Evolutionary conservation across 2,797 vertebrate species (phyloP).

Genomic region (Hippocampus kuda): DNA sequence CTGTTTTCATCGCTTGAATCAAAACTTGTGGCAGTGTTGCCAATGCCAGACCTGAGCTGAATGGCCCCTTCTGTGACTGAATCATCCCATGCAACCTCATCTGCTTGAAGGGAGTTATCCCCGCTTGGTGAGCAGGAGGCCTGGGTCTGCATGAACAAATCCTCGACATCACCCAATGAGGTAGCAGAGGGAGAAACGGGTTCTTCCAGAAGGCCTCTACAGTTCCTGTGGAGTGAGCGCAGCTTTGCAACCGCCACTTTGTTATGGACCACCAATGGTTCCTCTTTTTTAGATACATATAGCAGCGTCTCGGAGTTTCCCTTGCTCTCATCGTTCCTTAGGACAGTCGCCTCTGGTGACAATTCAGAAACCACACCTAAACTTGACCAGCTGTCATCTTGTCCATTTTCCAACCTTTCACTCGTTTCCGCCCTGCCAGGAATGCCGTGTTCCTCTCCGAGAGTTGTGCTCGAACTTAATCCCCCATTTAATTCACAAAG

Average conservation of each 20-base stretch:
- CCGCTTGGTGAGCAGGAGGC: slow-evolving; percentile 55
- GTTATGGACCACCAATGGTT: slow-evolving; percentile 27
- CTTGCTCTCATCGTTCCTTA: slow-evolving; percentile 22
- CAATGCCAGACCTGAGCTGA: slow-evolving; percentile 21
- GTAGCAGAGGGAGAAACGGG: slow-evolving; percentile 58
- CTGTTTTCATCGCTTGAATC: slow-evolving; percentile 25
- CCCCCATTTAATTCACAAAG: slow-evolving; percentile 41
- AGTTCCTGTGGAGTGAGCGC: slow-evolving; percentile 49
- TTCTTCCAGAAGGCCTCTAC: slow-evolving; percentile 61
- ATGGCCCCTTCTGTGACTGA: slow-evolving; percentile 19
- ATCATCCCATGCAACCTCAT: slow-evolving; percentile 22
- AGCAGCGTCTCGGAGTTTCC: slow-evolving; percentile 41
- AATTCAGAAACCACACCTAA: slow-evolving; percentile 32
- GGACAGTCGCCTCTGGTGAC: slow-evolving; percentile 21
- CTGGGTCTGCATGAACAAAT: slow-evolving; percentile 58
- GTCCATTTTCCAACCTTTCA: slow-evolving; percentile 46
- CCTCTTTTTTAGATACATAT: slow-evolving; percentile 46
- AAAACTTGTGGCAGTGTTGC: slow-evolving; percentile 14
- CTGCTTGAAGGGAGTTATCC: slow-evolving; percentile 22
- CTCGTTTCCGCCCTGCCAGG: slow-evolving; percentile 20
- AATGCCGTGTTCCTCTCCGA: slow-evolving; percentile 24
- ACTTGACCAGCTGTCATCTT: slow-evolving; percentile 26
- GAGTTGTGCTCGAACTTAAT: slow-evolving; percentile 17
- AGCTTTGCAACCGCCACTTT: slow-evolving; percentile 23
- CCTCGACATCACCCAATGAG: slow-evolving; percentile 51